Conservation (phyloP, 2,113 vertebrate genomes). For the Hoplias malabaricus region DNA sequence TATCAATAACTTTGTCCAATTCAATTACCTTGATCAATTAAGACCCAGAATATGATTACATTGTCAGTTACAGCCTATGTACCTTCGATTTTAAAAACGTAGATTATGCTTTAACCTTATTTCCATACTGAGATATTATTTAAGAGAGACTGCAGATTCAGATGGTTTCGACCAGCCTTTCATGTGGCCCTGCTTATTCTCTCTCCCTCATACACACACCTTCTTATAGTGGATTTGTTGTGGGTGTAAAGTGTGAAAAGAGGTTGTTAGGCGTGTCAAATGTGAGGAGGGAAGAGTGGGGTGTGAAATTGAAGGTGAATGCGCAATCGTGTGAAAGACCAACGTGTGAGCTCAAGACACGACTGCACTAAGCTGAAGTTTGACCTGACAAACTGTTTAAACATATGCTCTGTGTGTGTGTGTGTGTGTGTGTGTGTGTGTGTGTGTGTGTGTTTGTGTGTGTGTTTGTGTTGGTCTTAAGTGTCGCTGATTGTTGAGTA, state of each 20-base stretch:
- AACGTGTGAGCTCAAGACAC: conserved; percentile 9
- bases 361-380: background rate
- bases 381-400: conserved; percentile 31
- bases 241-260: conserved; percentile 4
- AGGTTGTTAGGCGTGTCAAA: conserved; percentile 11
- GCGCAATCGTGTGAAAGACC: conserved; percentile 18
- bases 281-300: background rate
- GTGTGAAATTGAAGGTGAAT: conserved; percentile 37
- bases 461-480: conserved; percentile 28
- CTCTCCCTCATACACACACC: background rate
- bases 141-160: background rate
- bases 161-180: background rate
- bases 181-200: background rate
- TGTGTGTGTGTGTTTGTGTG: conserved; percentile 7
- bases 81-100: background rate
- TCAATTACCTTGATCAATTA: conserved; percentile 31
- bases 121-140: background rate
- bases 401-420: background rate
- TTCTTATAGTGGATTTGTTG: conserved; percentile 21
- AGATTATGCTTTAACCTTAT: conserved; percentile 18
- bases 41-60: conserved; percentile 13
- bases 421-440: background rate
- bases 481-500: too few species aligned
- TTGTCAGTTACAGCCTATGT: conserved; percentile 5
- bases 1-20: conserved; percentile 22